Evolutionary conservation across 1,140 invertebrate genomes (phyloP).

Genomic region (Ceratina calcarata): DNA sequence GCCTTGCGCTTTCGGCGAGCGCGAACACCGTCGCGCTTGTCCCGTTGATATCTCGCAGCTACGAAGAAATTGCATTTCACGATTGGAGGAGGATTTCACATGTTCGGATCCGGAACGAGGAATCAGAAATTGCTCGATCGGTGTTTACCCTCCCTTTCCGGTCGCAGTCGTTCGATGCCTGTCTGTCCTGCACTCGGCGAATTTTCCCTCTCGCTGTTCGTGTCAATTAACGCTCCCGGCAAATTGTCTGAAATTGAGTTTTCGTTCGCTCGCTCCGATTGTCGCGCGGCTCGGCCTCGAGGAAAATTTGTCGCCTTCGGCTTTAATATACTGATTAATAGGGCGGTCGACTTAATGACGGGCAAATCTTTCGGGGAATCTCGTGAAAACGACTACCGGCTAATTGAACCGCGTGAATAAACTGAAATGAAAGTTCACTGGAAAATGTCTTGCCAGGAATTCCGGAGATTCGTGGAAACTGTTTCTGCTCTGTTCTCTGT

Average conservation of each 20-base stretch:
- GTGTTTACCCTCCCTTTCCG: slow-evolving; percentile 57
- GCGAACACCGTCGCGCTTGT: slow-evolving; percentile 21
- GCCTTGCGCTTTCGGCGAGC: slow-evolving; percentile 25
- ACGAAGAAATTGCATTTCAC: slow-evolving; percentile 50
- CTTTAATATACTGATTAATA: not conserved
- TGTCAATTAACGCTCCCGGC: slow-evolving; percentile 54
- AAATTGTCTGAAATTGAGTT: slow-evolving; percentile 62
- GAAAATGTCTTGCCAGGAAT: not conserved
- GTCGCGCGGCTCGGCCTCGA: not conserved
- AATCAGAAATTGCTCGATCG: slow-evolving; percentile 58
- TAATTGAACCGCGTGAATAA: not conserved
- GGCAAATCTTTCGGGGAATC: not conserved
- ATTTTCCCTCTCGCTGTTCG: slow-evolving; percentile 13
- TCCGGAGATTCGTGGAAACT: not conserved
- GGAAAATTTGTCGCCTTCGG: slow-evolving; percentile 5
- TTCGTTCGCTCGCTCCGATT: slow-evolving; percentile 21
- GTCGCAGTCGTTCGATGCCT: slow-evolving; percentile 15
- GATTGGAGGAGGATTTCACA: not conserved
- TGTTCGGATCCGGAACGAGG: not conserved
- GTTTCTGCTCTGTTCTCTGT: not conserved
- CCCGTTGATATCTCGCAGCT: slow-evolving; percentile 4
- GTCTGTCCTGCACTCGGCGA: not conserved
- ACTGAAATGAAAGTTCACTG: not conserved
- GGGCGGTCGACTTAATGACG: not conserved
- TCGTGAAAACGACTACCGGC: not conserved